Base-by-base conservation (phyloP, 1,140 invertebrate genomes). In the Polyergus mexicanus region DNA sequence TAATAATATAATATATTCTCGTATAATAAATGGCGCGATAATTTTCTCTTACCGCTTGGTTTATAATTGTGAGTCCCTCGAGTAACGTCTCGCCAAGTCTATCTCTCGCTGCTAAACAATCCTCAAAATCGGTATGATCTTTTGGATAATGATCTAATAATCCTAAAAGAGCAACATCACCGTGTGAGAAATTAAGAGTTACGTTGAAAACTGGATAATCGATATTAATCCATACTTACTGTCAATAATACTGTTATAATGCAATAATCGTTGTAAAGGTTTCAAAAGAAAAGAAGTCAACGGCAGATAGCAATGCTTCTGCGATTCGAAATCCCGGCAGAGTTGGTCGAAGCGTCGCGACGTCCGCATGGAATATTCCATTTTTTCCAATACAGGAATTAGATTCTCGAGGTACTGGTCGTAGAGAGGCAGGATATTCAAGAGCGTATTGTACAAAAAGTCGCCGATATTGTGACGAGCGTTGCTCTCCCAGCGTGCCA, bases 231-330 rank as follows among this genome's bases (percentile, higher is more conserved):
- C 16, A 51, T 4, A 96, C 97, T 96, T 96, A 98, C 98, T 96
- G 94, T 98, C 97, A 68, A 99, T 96, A 89, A 99, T 96, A 81
- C 96, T 95, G 92, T 97, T 96, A 94, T 99, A 99, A 94, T 99
- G 98, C 44, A 99, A 95, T 63, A 99, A 94, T 76, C 98, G 96
- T 95, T 99, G 98, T 62, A 98, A 95, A 54, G 99, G 98, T 92
- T 98, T 98, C 72, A 99, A 95, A 35, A 99, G 95, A 92, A 99
- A 97, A 38, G 97, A 97, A 19, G 97, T 98, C 54, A 99, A 95
- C 68, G 98, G 98, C 77, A 99, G 95, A 92, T 98, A 98, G 92
- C 98, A 98, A 60, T 98, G 96, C 95, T 98, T 98, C 92, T 98
- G 97, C 58, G 96, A 96, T 93, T 99, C 98, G 94, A 99, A 98